These are phyloP conservation scores for Pseudomugil gertrudae DNA, from an alignment of 2,797 vertebrate genomes.

Conservation along the genomic window DNA sequence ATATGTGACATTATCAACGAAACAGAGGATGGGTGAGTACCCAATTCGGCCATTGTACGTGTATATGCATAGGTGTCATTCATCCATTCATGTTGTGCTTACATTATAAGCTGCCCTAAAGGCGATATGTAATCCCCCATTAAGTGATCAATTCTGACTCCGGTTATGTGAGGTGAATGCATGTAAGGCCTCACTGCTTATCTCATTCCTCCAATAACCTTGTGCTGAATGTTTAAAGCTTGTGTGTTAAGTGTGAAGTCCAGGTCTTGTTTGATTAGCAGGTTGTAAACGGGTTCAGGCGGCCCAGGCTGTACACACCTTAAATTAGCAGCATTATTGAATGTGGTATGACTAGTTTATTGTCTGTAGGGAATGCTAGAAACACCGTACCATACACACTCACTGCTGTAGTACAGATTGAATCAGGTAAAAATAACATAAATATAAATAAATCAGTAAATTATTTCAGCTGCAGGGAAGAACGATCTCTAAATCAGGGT, in stretches of 20 bases:
- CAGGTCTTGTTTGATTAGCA: slow-evolving; percentile 63
- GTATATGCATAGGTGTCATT: neutral
- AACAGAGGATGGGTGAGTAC: slow-evolving; percentile 95
- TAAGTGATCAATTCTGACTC: slow-evolving; percentile 10
- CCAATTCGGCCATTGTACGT: slow-evolving; percentile 1
- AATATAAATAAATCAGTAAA: slow-evolving; percentile 49
- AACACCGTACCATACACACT: neutral
- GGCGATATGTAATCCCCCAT: neutral
- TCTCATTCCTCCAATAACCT: slow-evolving; percentile 60
- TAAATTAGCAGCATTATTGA: slow-evolving; percentile 22
- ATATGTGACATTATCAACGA: slow-evolving; percentile 99
- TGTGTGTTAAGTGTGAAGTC: slow-evolving; percentile 63
- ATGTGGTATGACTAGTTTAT: slow-evolving; percentile 13
- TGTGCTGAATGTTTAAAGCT: slow-evolving; percentile 46
- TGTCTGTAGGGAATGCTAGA: slow-evolving; percentile 8
- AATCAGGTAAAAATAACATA: slow-evolving; percentile 2
- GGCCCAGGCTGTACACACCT: neutral
- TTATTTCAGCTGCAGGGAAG: slow-evolving; percentile 18
- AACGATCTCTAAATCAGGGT: neutral
- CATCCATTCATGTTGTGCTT: slow-evolving; percentile 2
- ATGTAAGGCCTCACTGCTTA: slow-evolving; percentile 53
- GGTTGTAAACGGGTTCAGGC: slow-evolving; percentile 39
- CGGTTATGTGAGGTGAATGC: slow-evolving; percentile 27
- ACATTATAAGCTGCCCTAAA: slow-evolving; percentile 3
- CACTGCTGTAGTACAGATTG: slow-evolving; percentile 3